phyloP scores from a whole-genome alignment of 2,113 vertebrate species.

The Rissa tridactyla region DNA sequence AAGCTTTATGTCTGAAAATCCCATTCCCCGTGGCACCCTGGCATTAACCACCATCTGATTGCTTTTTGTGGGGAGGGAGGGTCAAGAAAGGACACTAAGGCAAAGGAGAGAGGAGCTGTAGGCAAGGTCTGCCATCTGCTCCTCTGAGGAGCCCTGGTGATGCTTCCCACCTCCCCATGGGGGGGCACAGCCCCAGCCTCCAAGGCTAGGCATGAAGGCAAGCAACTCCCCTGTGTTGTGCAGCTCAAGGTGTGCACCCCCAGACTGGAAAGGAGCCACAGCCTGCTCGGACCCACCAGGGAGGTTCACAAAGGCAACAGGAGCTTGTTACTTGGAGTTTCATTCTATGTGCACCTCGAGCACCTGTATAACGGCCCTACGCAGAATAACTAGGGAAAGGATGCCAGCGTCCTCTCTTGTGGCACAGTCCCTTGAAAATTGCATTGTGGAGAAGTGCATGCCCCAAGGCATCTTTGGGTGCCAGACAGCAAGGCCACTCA shows the following conservation, averaged over 20 bases:
- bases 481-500: neutral
- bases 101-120: neutral
- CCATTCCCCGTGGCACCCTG: neutral
- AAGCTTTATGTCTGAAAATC: neutral
- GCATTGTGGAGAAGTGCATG: neutral
- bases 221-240: neutral
- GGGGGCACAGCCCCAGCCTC: neutral
- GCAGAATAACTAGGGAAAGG: neutral
- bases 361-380: neutral
- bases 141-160: neutral
- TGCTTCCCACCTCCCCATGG: neutral
- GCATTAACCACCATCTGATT: neutral
- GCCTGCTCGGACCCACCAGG: neutral
- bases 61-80: neutral
- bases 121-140: neutral
- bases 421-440: neutral
- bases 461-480: neutral
- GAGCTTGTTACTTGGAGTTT: neutral
- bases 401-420: neutral
- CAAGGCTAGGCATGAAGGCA: neutral
- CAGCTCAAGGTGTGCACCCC: neutral
- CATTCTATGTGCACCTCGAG: neutral
- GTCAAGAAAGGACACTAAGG: neutral
- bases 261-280: neutral
- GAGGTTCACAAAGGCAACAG: neutral